Evolutionary conservation across 2,113 vertebrate genomes (phyloP), one percentile per base, ranked within the genome.

Genomic region (Zingel zingel): DNA sequence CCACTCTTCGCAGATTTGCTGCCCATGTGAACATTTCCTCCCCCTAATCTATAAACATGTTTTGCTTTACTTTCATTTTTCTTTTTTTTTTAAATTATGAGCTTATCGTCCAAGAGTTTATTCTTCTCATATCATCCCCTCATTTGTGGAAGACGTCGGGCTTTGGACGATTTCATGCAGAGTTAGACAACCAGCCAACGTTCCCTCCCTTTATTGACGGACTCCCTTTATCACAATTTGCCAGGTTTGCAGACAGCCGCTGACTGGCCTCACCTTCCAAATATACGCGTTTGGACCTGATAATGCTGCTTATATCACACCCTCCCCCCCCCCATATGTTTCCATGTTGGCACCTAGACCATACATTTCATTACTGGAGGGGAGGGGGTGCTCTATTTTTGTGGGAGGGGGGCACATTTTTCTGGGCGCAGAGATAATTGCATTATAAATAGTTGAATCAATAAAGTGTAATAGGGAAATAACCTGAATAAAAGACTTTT

Each of bases 211-310:
- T 90, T 92, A 89, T 89, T 88, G 83, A 93, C 92, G 91, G 88
- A 87, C 92, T 93, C 89, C 76, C 79, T 91, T 95, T 95, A 95
- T 95, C 95, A 88, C 83, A 93, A 71, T 87, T 87, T 95, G 79
- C 84, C 95, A 96, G 91, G 66, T 94, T 89, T 94, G 75, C 94
- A 90, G 88, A 82, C 76, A 87, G 27, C 74, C 66, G 59, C 81
- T 58, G 84, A 90, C 89, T 94, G 88, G 86, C 84, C 86, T 91
- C 86, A 74, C 81, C 83, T 77, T 91, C 53, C 18, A 74, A 57
- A 90, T 62, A 58, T 65, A 73, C 62, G 77, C 71, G 80, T 83
- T 73, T 78, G 85, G 86, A 82, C 67, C 77, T 58, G 64, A 85
- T 74, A 81, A 78, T 77, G 73, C 79, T 81, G 80, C 84, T 84